Evolutionary conservation across 2,797 vertebrate genomes (phyloP).

Genomic region (Rhinella marina): DNA sequence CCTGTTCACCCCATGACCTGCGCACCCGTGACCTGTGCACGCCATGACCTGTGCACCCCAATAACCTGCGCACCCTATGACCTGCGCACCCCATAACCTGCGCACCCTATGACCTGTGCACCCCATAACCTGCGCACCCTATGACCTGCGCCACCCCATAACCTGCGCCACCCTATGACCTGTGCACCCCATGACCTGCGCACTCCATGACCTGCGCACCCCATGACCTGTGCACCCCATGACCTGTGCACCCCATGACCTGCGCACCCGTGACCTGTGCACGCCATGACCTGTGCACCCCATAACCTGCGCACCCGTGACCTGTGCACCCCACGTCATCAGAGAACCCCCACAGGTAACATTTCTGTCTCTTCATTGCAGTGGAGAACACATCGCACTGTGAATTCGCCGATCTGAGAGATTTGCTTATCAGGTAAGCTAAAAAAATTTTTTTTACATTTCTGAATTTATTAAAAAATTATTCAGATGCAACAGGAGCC

Average conservation of each 20-base stretch:
- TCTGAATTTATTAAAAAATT: too few relatives aligned
- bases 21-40: too few relatives aligned
- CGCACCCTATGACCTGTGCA: too few relatives aligned
- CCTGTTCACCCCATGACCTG: not conserved
- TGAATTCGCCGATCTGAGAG: slow-evolving; percentile 90
- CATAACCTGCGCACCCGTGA: too few relatives aligned
- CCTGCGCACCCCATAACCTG: not conserved
- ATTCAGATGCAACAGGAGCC: too few relatives aligned
- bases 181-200: not conserved
- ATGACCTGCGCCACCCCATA: too few relatives aligned
- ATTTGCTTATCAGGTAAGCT: slow-evolving; percentile 92
- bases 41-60: not conserved
- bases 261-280: too few relatives aligned
- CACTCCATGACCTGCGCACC: not conserved
- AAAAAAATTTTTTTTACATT: not conserved
- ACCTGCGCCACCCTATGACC: too few relatives aligned
- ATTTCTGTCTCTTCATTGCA: slow-evolving; percentile 71
- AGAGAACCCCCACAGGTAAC: not conserved
- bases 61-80: too few relatives aligned
- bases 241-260: not conserved
- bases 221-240: not conserved
- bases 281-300: too few relatives aligned
- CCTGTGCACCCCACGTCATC: not conserved
- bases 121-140: not conserved
- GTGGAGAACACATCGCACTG: slow-evolving; percentile 94